Evolutionary conservation across 2,113 vertebrate genomes (phyloP).

Genomic region (Aramus guarauna): DNA sequence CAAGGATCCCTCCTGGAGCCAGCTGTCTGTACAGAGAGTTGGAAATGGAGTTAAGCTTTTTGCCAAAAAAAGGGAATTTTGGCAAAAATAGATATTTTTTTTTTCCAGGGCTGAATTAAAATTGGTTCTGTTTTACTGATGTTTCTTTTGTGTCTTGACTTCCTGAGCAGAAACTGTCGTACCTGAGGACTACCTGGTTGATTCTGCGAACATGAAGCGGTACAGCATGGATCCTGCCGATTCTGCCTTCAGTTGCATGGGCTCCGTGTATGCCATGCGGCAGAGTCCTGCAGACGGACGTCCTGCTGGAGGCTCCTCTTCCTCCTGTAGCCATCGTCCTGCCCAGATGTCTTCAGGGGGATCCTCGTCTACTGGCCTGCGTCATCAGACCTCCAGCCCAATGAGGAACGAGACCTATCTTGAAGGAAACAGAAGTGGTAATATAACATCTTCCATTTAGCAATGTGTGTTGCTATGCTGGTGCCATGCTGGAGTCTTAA

Average conservation of each 20-base stretch:
- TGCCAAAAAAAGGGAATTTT: background rate
- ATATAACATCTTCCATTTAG: constrained; percentile 29
- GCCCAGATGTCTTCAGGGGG: constrained; percentile 69
- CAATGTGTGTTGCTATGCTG: background rate
- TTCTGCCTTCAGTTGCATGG: constrained; percentile 75
- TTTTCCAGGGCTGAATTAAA: background rate
- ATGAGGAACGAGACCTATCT: constrained; percentile 71
- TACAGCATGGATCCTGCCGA: constrained; percentile 77
- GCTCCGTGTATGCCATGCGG: constrained; percentile 72
- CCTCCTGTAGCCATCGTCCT: constrained; percentile 71
- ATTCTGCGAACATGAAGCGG: constrained; percentile 74
- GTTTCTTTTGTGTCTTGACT: background rate
- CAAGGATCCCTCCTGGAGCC: background rate
- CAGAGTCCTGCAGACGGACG: constrained; percentile 66
- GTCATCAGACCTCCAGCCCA: constrained; percentile 81
- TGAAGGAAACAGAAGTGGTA: constrained; percentile 89
- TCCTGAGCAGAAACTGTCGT: constrained; percentile 76
- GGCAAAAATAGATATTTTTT: background rate
- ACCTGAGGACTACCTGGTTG: constrained; percentile 82
- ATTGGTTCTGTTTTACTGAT: background rate
- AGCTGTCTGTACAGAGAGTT: background rate
- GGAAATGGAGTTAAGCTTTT: background rate
- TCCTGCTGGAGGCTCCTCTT: constrained; percentile 51
- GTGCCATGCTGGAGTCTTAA: background rate
- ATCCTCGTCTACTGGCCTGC: constrained; percentile 64